These are phyloP conservation scores for Mactra quadrangularis DNA, from an alignment of 1,140 invertebrate species.

Conservation along the genomic window DNA sequence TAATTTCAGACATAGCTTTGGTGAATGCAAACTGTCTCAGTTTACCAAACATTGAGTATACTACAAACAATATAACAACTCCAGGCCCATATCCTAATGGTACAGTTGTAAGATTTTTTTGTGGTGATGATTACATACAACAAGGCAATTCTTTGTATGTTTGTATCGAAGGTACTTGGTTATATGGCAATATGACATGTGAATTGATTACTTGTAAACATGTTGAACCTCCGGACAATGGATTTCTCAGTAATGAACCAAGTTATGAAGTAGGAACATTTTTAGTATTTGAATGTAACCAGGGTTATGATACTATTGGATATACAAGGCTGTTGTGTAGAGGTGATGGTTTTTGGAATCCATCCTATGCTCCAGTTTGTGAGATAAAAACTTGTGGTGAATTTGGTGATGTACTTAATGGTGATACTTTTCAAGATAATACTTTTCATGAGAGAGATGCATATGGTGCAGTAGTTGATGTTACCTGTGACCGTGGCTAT, in stretches of 20 bases:
- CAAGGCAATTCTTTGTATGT: background rate
- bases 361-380: slow-evolving; percentile 14
- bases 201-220: background rate
- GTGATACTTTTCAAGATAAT: background rate
- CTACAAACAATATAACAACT: slow-evolving; percentile 19
- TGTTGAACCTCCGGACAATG: slow-evolving; percentile 13
- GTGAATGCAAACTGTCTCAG: slow-evolving; percentile 13
- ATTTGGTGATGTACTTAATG: slow-evolving; percentile 31
- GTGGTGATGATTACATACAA: slow-evolving; percentile 25
- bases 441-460: slow-evolving; percentile 6
- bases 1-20: background rate
- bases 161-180: slow-evolving; percentile 20
- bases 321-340: background rate
- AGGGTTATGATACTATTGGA: slow-evolving; percentile 43
- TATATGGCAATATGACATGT: slow-evolving; percentile 19
- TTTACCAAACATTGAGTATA: slow-evolving; percentile 18
- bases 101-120: slow-evolving; percentile 2
- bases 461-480: slow-evolving; percentile 29
- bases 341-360: slow-evolving; percentile 16
- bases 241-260: background rate
- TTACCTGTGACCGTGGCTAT: slow-evolving; percentile 36
- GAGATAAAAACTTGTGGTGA: slow-evolving; percentile 35
- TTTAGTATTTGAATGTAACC: slow-evolving; percentile 28
- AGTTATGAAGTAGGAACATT: slow-evolving; percentile 9
- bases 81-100: slow-evolving; percentile 1